These are phyloP conservation scores for Camelus dromedarius DNA, from an alignment of 2,113 vertebrate genomes.

Conservation along the genomic window DNA sequence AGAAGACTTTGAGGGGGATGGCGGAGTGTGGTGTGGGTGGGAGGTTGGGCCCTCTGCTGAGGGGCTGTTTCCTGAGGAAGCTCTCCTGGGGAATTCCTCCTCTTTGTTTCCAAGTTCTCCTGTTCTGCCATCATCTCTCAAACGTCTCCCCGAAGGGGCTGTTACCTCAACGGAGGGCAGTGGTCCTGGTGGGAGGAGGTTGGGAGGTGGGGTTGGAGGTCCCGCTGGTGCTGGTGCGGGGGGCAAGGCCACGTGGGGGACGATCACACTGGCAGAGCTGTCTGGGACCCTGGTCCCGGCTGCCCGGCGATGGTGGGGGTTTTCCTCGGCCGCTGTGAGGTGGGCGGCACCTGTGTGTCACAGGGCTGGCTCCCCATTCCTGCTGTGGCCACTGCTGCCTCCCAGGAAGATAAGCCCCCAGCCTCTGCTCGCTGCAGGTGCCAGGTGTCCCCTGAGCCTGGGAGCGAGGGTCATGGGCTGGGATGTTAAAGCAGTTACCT, in stretches of 20 bases:
- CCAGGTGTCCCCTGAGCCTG: background rate
- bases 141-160: background rate
- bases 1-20: background rate
- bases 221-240: background rate
- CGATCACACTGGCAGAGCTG: background rate
- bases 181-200: background rate
- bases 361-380: fast-evolving
- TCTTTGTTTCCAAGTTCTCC: background rate
- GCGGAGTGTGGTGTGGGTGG: background rate
- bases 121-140: background rate
- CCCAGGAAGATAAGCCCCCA: too few relatives aligned
- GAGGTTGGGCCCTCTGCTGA: background rate
- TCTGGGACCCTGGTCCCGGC: background rate
- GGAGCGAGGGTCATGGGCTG: background rate
- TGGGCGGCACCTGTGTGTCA: background rate
- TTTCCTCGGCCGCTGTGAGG: background rate
- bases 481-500: too few relatives aligned
- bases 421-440: background rate
- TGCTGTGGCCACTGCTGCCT: background rate
- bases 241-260: background rate
- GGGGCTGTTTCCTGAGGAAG: background rate
- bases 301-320: background rate
- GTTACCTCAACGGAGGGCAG: background rate
- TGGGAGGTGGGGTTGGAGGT: background rate
- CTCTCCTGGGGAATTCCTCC: background rate